phyloP scores from a whole-genome alignment of 2,888 invertebrate genomes.

The Cyclophora albipunctata region DNA sequence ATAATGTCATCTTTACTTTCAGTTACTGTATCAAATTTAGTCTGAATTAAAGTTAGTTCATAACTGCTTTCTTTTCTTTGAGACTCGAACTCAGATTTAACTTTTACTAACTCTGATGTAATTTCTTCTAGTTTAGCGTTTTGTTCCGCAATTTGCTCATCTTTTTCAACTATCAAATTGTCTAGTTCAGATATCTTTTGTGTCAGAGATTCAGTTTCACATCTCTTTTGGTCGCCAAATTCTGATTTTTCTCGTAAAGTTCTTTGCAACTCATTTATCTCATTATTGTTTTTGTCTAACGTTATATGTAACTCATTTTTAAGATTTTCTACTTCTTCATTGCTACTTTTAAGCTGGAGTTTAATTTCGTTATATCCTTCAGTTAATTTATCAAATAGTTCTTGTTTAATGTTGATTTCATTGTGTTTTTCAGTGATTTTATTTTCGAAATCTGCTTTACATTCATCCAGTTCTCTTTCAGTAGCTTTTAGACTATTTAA shows the following conservation, averaged over 20 bases:
- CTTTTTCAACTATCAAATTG: constrained; percentile 23
- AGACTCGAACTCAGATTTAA: constrained; percentile 59
- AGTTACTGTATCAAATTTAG: constrained; percentile 54
- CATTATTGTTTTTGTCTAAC: constrained; percentile 25
- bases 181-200: constrained; percentile 29
- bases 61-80: constrained; percentile 52
- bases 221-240: constrained; percentile 24
- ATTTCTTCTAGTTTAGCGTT: constrained; percentile 25
- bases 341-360: constrained; percentile 20
- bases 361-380: constrained; percentile 23
- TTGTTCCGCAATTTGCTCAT: constrained; percentile 27
- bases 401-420: constrained; percentile 28
- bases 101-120: constrained; percentile 27
- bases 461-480: constrained; percentile 30
- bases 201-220: constrained; percentile 25
- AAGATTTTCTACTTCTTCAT: constrained; percentile 16
- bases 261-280: constrained; percentile 28
- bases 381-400: constrained; percentile 28
- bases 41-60: constrained; percentile 48
- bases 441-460: constrained; percentile 26
- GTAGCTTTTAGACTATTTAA: constrained; percentile 31
- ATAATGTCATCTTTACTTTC: constrained; percentile 47
- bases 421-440: constrained; percentile 23
- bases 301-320: constrained; percentile 25
- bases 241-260: constrained; percentile 29